A percentile compares a stretch with the other conserved stretches of the same genome.
These are phyloP conservation scores for Netelia fuscicornis DNA, from an alignment of 2,888 invertebrate species.

Conservation along the genomic window DNA sequence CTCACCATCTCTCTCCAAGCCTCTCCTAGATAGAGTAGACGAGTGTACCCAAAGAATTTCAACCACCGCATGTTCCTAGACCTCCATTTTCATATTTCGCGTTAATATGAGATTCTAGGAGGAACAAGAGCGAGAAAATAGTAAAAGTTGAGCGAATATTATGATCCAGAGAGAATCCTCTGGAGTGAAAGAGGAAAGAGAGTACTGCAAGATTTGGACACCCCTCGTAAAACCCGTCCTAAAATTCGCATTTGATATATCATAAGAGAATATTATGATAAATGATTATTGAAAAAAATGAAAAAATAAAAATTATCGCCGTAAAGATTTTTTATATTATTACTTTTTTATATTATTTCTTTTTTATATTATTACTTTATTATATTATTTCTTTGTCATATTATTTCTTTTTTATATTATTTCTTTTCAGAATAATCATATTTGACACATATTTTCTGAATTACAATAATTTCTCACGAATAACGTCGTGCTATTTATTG, in stretches of 20 bases:
- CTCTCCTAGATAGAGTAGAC: constrained; percentile 8
- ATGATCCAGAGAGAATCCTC: not conserved
- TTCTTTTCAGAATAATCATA: too few relatives aligned
- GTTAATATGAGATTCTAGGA: constrained; percentile 1
- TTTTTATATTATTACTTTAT: too few relatives aligned
- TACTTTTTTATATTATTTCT: too few relatives aligned
- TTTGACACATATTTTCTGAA: too few relatives aligned
- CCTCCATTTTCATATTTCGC: constrained; percentile 36
- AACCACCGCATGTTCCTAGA: constrained; percentile 30
- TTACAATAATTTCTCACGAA: too few relatives aligned
- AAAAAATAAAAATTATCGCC: too few relatives aligned
- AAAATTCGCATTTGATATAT: not conserved
- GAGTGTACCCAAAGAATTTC: constrained; percentile 42
- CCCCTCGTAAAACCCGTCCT: not conserved
- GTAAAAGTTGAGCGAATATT: constrained; percentile 4
- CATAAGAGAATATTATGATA: too few relatives aligned
- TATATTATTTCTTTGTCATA: too few relatives aligned
- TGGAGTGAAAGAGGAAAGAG: not conserved
- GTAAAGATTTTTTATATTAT: too few relatives aligned
- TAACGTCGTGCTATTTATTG: too few relatives aligned
- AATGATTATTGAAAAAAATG: too few relatives aligned
- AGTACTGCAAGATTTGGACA: not conserved
- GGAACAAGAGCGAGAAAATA: not conserved
- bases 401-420: too few relatives aligned
- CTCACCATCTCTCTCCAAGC: not conserved